Percentiles rank a stretch among this genome's conserved stretches.
These are phyloP conservation scores for Zoroaster sp. DNA, from an alignment of 53 echinoderm and acorn worm genomes.

Conservation along the genomic window DNA sequence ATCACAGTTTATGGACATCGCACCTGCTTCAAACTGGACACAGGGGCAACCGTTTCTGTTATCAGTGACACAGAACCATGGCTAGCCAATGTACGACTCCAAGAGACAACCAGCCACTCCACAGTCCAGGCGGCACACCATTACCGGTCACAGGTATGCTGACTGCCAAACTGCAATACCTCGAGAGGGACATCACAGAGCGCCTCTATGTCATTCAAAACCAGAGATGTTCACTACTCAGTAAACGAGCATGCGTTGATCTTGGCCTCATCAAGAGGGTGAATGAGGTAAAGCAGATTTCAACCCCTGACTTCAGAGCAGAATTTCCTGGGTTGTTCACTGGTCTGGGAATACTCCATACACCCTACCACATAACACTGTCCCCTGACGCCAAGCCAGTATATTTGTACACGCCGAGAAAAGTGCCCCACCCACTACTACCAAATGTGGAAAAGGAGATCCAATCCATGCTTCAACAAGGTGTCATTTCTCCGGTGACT, in stretches of 20 bases:
- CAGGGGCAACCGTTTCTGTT: constrained; percentile 49
- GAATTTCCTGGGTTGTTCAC: constrained; percentile 57
- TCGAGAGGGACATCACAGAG: not conserved
- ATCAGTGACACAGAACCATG: constrained; percentile 6
- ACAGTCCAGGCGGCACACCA: constrained; percentile 16
- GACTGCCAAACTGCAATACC: constrained; percentile 5
- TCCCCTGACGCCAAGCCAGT: constrained; percentile 17
- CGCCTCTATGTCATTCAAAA: too few species aligned
- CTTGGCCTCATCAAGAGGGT: constrained; percentile 2
- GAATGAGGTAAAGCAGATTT: not conserved
- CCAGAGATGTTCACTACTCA: constrained; percentile 31
- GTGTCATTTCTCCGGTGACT: constrained; percentile 61
- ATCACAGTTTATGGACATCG: constrained; percentile 40
- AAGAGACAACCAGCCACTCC: not conserved
- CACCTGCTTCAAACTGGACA: constrained; percentile 67
- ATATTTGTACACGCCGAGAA: constrained; percentile 44
- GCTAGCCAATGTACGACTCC: not conserved
- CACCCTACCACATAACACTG: constrained; percentile 43
- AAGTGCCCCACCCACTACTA: constrained; percentile 56
- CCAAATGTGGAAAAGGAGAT: constrained; percentile 53
- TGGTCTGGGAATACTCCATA: constrained; percentile 52
- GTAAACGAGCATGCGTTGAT: constrained; percentile 21
- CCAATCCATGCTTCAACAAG: constrained; percentile 43
- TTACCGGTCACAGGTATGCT: constrained; percentile 28
- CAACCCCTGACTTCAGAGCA: not conserved